Conservation (phyloP, 2,888 invertebrate genomes). For the Pammene fasciana region DNA sequence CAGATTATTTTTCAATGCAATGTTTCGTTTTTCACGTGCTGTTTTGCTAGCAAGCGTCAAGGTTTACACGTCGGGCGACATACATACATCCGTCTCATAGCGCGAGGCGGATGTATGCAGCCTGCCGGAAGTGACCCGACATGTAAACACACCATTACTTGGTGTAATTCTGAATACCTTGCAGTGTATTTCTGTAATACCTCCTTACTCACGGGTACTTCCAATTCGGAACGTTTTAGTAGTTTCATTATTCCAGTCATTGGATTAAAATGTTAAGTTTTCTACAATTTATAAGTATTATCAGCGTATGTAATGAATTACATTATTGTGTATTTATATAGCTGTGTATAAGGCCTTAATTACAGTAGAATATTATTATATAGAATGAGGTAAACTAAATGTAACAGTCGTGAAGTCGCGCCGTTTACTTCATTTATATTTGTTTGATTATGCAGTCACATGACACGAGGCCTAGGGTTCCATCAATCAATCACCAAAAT, state of each 20-base stretch:
- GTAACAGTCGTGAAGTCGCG: not conserved
- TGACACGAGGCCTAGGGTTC: not conserved
- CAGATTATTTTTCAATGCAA: too few relatives aligned
- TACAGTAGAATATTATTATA: constrained; percentile 49
- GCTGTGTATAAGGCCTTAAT: constrained; percentile 54
- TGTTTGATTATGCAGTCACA: not conserved
- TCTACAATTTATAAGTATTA: constrained; percentile 35
- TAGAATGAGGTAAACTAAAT: constrained; percentile 8
- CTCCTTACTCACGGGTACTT: not conserved
- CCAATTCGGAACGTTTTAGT: not conserved
- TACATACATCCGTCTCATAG: too few relatives aligned
- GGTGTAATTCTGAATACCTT: too few relatives aligned
- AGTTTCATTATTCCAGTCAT: not conserved
- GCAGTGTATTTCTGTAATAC: not conserved
- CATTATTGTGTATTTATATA: constrained; percentile 39
- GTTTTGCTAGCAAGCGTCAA: too few relatives aligned
- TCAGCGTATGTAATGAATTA: constrained; percentile 26
- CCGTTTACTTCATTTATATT: not conserved
- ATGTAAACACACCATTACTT: too few relatives aligned
- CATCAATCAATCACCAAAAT: not conserved
- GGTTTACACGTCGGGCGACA: too few relatives aligned
- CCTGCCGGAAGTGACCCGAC: too few relatives aligned
- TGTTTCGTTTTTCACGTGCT: too few relatives aligned
- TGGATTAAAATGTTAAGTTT: constrained; percentile 30
- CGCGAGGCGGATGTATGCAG: too few relatives aligned